Conservation (phyloP, 2,888 invertebrate species). For the Dolichomitus sp. region DNA sequence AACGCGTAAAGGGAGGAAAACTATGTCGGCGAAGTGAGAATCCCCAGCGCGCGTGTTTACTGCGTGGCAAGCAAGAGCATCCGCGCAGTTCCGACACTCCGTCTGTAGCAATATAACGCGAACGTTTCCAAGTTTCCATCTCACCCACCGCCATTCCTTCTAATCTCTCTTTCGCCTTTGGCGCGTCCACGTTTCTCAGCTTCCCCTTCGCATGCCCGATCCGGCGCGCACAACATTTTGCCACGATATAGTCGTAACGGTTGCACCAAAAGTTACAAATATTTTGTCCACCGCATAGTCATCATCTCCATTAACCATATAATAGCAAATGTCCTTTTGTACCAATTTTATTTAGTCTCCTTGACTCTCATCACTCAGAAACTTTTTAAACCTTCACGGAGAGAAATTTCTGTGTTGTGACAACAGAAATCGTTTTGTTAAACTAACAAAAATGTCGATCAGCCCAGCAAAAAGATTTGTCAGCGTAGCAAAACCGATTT, state of each 20-base stretch:
- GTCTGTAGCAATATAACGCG: conserved; percentile 63
- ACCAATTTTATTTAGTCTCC: no score
- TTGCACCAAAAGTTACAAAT: conserved; percentile 29
- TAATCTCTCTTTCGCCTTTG: conserved; percentile 59
- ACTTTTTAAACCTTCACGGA: no score
- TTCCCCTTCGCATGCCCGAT: conserved; percentile 36
- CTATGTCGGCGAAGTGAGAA: conserved; percentile 61
- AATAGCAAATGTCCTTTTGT: no score
- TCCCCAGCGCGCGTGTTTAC: conserved; percentile 53
- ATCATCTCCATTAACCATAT: no score
- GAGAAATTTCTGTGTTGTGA: no score
- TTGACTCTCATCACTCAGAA: no score
- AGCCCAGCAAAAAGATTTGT: no score
- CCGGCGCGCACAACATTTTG: conserved; percentile 41
- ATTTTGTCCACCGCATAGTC: conserved; percentile 6
- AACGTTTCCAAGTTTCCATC: conserved; percentile 58
- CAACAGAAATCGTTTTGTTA: no score
- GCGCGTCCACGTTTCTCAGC: conserved; percentile 37
- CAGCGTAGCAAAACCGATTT: no score
- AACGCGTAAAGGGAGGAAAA: conserved; percentile 68
- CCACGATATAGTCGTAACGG: conserved; percentile 19
- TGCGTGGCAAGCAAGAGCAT: conserved; percentile 50
- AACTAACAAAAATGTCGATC: no score
- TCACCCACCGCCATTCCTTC: conserved; percentile 41
- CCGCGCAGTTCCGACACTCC: conserved; percentile 42